Evolutionary conservation across 2,888 invertebrate species (phyloP), one percentile per base, ranked within the genome.

Genomic region (Andrena minutula): DNA sequence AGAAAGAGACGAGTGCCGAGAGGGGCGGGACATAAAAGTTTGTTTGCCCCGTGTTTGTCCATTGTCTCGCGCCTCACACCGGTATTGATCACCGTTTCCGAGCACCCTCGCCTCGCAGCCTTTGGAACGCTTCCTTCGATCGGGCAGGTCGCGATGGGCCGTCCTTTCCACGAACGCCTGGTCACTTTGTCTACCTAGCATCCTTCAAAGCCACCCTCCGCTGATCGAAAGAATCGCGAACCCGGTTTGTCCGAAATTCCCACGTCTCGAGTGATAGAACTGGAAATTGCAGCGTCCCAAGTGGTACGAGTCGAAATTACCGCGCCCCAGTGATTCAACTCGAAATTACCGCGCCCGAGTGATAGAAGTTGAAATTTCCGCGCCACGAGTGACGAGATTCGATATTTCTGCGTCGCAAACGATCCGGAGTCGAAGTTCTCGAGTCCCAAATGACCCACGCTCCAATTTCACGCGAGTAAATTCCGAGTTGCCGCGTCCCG

Each of bases 31-130:
- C 56, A 26, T 56, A 77, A 73, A 72, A 73, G 68, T 79, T 80
- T 80, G 68, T 84, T 83, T 78, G 79, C 76, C 70, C 78, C 60
- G 63, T 71, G 63, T 71, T 77, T 79, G 80, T 79, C 76, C 71
- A 61, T 78, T 76, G 66, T 87, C 76, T 85, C 72, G 79, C 75
- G 69, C 66, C 73, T 35, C 70, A 74, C 65, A 64, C 47, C 77
- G 79, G 73, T 86, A 87, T 88, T 79, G 86, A 87, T 88, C 82
- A 79, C 72, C 47, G 64, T 79, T 70, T 77, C 82, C 70, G 80
- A 86, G 80, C 82, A 87, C 58, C 75, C 79, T 73, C 47, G 69
- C 63, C 56, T 56, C 65, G 61, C 70, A 56, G 51, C 56, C 79
- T 84, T 83, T 12, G 66, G 68, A 64, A 41, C 66, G 70, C 41